Base-by-base conservation (phyloP, 2,113 vertebrate species). In the Tiliqua scincoides region DNA sequence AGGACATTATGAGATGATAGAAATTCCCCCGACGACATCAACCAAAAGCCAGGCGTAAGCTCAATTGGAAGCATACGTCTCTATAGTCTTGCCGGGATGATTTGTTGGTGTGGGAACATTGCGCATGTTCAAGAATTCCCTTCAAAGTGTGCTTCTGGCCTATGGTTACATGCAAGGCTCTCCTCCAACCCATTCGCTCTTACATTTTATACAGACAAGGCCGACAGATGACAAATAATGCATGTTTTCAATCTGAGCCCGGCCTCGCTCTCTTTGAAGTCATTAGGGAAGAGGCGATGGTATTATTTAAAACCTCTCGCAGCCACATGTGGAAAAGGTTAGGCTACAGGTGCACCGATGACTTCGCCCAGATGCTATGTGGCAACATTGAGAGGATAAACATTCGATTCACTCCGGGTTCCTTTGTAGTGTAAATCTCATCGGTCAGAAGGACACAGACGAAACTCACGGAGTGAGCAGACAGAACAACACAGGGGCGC, bases 351-450 rank as follows among this genome's bases (percentile, higher is more conserved):
- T 96, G 83, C 91, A 89, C 83, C 90, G 76, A 65, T 93, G 86
- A 96, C 95, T 93, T 90, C 92, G 91, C 87, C 92, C 93, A 95
- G 84, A 94, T 95, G 92, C 90, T 90, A 80, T 52, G 87, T 88
- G 82, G 59, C 71, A 83, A 82, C 18, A 68, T 79, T 85, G 88
- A 84, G 80, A 87, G 76, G 87, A 89, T 35, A 91, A 95, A 94
- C 63, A 91, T n/a, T 15, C 30, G 72, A 93, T 83, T 74, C 92
- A 89, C 91, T 91, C 79, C 85, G 27, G 61, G 3, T 5, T 91
- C 84, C 88, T 89, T 88, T 87, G 82, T 89, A 48, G 78, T 93
- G 85, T 89, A 73, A 74, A 92, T 92, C 84, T 87, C 37, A 72
- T 9, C 83, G 72, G 70, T 73, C 80, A 90, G 35, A 88, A 91